These are phyloP conservation scores for Hepsetus odoe DNA, from an alignment of 2,113 vertebrate genomes.

Conservation along the genomic window DNA sequence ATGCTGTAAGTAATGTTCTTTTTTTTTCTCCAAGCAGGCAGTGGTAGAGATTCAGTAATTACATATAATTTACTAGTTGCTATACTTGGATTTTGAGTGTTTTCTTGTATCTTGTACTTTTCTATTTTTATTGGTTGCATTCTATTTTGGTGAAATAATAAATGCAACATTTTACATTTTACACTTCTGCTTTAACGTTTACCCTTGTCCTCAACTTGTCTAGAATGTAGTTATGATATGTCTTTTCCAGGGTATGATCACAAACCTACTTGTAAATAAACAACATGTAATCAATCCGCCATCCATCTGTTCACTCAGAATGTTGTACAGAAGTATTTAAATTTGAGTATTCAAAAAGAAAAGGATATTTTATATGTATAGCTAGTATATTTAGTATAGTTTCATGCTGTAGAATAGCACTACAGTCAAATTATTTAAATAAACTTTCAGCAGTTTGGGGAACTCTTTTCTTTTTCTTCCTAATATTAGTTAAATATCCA, in stretches of 20 bases:
- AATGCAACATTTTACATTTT: neutral
- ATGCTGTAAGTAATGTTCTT: neutral
- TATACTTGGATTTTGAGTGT: neutral
- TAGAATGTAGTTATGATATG: neutral
- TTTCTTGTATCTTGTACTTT: neutral
- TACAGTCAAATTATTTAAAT: neutral
- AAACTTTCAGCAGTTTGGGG: neutral
- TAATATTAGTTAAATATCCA: neutral
- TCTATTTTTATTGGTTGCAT: neutral
- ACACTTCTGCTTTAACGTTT: neutral
- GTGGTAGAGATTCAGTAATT: constrained; percentile 3
- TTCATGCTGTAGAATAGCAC: neutral
- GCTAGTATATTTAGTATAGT: too few species aligned
- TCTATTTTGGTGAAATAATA: neutral
- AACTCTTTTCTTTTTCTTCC: neutral
- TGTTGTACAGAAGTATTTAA: neutral
- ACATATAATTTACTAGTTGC: neutral
- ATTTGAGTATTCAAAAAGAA: neutral
- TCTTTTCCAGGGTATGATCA: too few species aligned
- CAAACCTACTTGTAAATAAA: too few species aligned
- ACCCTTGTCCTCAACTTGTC: neutral
- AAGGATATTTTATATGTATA: too few species aligned
- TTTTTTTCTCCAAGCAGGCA: neutral
- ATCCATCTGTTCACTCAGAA: neutral
- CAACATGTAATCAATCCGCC: too few species aligned